Conservation (phyloP, 92 coral and sea anemone genomes). For the Bergia puertoricense region DNA sequence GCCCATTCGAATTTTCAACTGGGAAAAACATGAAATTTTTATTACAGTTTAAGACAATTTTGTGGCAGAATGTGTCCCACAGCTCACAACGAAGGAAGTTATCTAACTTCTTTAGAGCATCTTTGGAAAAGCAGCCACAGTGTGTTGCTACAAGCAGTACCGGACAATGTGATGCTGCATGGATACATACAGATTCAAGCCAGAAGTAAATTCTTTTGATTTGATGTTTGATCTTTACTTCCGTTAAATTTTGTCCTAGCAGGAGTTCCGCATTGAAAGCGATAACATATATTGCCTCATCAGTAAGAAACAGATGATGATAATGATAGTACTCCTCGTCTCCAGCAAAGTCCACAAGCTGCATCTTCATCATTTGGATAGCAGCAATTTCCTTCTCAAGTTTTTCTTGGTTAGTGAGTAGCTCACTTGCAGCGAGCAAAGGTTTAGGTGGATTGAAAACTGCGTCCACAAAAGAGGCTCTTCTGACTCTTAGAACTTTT, state of each 20-base stretch:
- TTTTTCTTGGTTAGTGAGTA: conserved; percentile 22
- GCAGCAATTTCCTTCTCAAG: conserved; percentile 48
- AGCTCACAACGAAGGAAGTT: neutral
- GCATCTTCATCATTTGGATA: conserved; percentile 36
- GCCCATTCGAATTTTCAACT: conserved; percentile 25
- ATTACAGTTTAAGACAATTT: neutral
- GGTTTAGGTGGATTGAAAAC: neutral
- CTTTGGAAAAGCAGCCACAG: conserved; percentile 33
- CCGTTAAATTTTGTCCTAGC: neutral
- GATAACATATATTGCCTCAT: conserved; percentile 40
- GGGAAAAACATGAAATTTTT: neutral
- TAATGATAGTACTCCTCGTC: conserved; percentile 50
- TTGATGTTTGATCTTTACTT: neutral
- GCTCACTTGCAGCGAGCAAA: neutral
- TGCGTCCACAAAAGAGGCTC: neutral
- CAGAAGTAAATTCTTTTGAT: conserved; percentile 46
- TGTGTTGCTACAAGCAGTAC: conserved; percentile 57
- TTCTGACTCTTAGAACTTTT: neutral
- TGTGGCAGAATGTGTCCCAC: conserved; percentile 12
- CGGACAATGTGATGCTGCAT: conserved; percentile 30
- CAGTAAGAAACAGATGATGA: conserved; percentile 52
- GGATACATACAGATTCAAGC: conserved; percentile 55
- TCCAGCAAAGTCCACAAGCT: conserved; percentile 60
- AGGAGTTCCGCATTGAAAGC: conserved; percentile 40
- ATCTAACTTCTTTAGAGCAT: neutral